A percentile compares a stretch with the other conserved stretches of the same genome.
phyloP scores from a whole-genome alignment of 2,797 vertebrate genomes.

The Pogonophryne albipinna region DNA sequence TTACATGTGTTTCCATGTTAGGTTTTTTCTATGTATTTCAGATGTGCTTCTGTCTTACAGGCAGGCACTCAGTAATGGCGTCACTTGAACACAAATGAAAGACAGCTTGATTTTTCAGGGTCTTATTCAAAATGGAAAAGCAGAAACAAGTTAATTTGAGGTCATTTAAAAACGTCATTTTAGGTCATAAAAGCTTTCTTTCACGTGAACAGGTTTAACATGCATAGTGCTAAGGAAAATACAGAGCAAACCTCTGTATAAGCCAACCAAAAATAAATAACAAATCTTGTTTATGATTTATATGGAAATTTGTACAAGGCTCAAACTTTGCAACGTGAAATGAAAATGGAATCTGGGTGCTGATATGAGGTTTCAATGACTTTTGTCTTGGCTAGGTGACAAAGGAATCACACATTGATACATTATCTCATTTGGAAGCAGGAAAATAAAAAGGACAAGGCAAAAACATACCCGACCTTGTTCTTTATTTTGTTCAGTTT shows the following conservation, averaged over 20 bases:
- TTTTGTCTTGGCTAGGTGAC: conserved; percentile 48
- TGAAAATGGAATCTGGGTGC: conserved; percentile 56
- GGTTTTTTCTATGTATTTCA: not conserved
- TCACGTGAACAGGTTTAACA: conserved; percentile 3
- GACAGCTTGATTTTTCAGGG: conserved; percentile 14
- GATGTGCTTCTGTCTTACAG: not conserved
- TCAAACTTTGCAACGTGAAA: conserved; percentile 40
- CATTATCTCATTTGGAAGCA: not conserved
- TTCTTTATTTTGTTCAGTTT: conserved; percentile 29
- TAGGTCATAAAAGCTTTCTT: conserved; percentile 9
- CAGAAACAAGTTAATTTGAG: conserved; percentile 3
- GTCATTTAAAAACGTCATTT: not conserved
- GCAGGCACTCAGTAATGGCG: conserved; percentile 2
- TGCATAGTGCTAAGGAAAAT: conserved; percentile 30
- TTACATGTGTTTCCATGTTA: not conserved
- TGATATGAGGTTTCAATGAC: conserved; percentile 50
- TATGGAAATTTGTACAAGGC: conserved; percentile 72
- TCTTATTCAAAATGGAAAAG: conserved; percentile 11
- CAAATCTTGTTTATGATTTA: conserved; percentile 56
- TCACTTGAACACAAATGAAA: not conserved
- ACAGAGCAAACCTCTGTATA: not conserved
- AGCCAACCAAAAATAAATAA: conserved; percentile 39
- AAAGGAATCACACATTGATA: conserved; percentile 35
- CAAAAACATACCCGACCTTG: conserved; percentile 27
- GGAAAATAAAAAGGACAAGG: conserved; percentile 17